Evolutionary conservation across 2,888 invertebrate genomes (phyloP).

Genomic region (Pristionchus mayeri): DNA sequence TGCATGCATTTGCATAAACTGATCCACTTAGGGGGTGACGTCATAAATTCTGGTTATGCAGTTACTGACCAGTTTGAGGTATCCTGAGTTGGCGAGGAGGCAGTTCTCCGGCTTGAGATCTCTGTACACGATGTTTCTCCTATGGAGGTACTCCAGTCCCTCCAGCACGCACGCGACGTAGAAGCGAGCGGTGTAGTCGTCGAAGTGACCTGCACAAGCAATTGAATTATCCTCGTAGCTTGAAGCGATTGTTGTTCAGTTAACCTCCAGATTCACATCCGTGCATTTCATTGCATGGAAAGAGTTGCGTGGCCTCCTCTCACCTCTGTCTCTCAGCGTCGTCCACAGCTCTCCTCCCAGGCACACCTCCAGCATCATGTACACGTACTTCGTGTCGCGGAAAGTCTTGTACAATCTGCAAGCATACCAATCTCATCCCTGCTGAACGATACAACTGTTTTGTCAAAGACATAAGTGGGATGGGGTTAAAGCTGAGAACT

Average conservation of each 20-base stretch:
- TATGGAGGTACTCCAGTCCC: conserved; percentile 96
- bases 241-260: too few relatives aligned
- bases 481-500: too few relatives aligned
- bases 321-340: conserved; percentile 86
- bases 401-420: conserved; percentile 91
- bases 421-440: too few relatives aligned
- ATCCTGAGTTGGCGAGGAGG: conserved; percentile 91
- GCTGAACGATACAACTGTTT: too few relatives aligned
- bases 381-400: conserved; percentile 91
- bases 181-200: conserved; percentile 81
- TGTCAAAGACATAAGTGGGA: too few relatives aligned
- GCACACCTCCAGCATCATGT: conserved; percentile 94
- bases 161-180: conserved; percentile 95
- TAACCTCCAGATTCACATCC: not conserved
- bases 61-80: conserved; percentile 86
- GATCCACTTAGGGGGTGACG: too few relatives aligned
- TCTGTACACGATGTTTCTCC: conserved; percentile 93
- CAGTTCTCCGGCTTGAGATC: conserved; percentile 88
- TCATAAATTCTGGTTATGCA: too few relatives aligned
- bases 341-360: conserved; percentile 96
- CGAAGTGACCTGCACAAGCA: conserved; percentile 75
- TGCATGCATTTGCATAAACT: too few relatives aligned
- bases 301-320: too few relatives aligned
- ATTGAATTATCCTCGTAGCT: conserved; percentile 77
- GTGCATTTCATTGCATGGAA: too few relatives aligned